phyloP scores from a whole-genome alignment of 1,140 invertebrate genomes.

The Halictus rubicundus region DNA sequence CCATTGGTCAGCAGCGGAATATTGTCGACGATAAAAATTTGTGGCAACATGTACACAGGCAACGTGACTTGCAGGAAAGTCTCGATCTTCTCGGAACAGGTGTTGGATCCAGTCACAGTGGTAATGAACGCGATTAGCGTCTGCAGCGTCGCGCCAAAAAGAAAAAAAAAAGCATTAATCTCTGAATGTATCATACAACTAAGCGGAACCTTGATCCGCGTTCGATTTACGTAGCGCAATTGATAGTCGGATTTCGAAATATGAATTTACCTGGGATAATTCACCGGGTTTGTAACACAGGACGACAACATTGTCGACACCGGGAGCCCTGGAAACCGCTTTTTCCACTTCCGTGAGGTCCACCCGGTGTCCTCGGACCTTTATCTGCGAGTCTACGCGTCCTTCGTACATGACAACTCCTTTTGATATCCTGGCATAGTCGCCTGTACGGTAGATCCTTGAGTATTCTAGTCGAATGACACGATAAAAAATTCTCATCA shows the following conservation, averaged over 20 bases:
- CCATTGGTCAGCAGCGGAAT: constrained; percentile 91
- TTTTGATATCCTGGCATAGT: constrained; percentile 89
- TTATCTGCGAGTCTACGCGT: constrained; percentile 92
- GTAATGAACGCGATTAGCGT: constrained; percentile 88
- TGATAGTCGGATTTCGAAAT: too few relatives aligned
- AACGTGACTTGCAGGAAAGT: constrained; percentile 83
- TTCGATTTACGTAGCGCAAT: too few relatives aligned
- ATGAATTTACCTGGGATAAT: constrained; percentile 81
- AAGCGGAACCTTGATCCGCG: constrained; percentile 2
- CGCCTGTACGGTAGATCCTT: constrained; percentile 89
- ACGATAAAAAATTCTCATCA: too few relatives aligned
- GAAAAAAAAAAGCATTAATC: background rate
- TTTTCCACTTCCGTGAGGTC: constrained; percentile 92
- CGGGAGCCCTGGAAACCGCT: constrained; percentile 81
- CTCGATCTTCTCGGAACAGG: constrained; percentile 85
- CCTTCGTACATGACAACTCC: constrained; percentile 89
- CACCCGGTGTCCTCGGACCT: constrained; percentile 91
- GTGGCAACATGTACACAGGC: constrained; percentile 89
- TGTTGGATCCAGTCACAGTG: constrained; percentile 78
- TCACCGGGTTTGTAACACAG: constrained; percentile 89
- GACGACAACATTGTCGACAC: constrained; percentile 85
- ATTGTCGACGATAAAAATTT: constrained; percentile 86
- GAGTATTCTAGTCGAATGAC: constrained; percentile 80
- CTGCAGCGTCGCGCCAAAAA: constrained; percentile 74
- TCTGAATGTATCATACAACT: background rate